These are phyloP conservation scores for Gorsachius magnificus DNA, from an alignment of 2,797 vertebrate genomes.

Conservation along the genomic window DNA sequence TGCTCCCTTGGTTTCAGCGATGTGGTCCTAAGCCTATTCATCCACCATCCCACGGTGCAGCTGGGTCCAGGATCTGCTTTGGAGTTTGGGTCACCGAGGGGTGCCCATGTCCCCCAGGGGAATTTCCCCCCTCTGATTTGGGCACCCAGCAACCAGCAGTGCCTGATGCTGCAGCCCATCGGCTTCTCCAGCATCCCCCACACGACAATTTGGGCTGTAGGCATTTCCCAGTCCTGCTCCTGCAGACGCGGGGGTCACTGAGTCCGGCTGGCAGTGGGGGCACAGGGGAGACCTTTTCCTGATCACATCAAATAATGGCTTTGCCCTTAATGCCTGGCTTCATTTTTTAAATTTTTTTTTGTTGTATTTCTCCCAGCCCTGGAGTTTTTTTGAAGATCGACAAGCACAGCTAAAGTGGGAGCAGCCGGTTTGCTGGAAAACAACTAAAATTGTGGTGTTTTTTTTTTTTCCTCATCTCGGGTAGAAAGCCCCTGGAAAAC, in stretches of 20 bases:
- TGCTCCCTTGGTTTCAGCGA: neutral
- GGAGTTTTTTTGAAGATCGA: neutral
- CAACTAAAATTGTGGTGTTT: neutral
- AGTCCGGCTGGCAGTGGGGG: neutral
- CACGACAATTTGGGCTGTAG: rapidly evolving
- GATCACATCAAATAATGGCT: neutral
- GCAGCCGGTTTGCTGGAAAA: neutral
- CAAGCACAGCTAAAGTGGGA: neutral
- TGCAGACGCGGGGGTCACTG: neutral
- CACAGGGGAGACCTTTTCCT: neutral
- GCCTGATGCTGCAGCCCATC: rapidly evolving
- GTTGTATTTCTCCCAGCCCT: neutral
- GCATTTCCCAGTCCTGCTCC: neutral
- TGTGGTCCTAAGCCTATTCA: rapidly evolving
- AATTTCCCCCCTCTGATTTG: rapidly evolving
- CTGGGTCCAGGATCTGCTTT: neutral
- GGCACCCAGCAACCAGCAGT: neutral
- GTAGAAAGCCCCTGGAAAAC: neutral
- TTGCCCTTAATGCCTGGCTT: neutral
- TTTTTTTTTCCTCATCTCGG: neutral
- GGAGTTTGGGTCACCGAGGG: neutral
- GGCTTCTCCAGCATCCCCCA: neutral
- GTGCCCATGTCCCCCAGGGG: rapidly evolving
- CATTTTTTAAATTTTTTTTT: neutral
- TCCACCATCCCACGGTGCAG: no score